These are phyloP conservation scores for Xestia ashworthii DNA, from an alignment of 2,888 invertebrate genomes.

Conservation along the genomic window DNA sequence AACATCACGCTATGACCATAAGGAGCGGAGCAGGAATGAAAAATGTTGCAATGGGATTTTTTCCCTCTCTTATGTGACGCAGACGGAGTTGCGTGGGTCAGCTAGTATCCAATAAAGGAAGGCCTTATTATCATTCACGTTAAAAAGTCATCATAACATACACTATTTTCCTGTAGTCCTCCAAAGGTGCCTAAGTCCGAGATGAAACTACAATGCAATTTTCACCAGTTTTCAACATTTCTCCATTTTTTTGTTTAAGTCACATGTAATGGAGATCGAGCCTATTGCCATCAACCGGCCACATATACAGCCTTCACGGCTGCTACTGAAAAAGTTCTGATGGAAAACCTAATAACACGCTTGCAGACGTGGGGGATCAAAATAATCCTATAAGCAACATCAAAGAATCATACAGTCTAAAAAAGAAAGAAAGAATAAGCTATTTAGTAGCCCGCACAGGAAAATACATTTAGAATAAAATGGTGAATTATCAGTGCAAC, in stretches of 20 bases:
- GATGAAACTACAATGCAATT: not conserved
- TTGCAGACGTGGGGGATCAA: no score
- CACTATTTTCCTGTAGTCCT: not conserved
- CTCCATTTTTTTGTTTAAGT: not conserved
- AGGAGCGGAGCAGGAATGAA: no score
- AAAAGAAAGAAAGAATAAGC: not conserved
- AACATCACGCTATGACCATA: no score
- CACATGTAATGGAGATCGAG: not conserved
- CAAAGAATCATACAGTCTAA: no score
- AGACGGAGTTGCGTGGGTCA: no score
- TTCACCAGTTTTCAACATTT: not conserved
- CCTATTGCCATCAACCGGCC: not conserved
- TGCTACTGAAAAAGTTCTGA: not conserved
- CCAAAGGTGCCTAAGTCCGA: not conserved
- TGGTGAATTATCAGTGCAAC: no score
- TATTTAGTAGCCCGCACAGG: no score
- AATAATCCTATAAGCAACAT: no score
- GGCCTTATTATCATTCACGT: not conserved
- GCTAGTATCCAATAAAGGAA: not conserved
- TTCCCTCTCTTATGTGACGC: no score
- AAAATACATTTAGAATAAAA: no score
- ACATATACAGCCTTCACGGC: not conserved
- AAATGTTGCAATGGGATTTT: no score
- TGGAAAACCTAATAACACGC: not conserved
- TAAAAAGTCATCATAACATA: not conserved